Conservation (phyloP, 64 coral and sea anemone species). For the Montipora foliosa region DNA sequence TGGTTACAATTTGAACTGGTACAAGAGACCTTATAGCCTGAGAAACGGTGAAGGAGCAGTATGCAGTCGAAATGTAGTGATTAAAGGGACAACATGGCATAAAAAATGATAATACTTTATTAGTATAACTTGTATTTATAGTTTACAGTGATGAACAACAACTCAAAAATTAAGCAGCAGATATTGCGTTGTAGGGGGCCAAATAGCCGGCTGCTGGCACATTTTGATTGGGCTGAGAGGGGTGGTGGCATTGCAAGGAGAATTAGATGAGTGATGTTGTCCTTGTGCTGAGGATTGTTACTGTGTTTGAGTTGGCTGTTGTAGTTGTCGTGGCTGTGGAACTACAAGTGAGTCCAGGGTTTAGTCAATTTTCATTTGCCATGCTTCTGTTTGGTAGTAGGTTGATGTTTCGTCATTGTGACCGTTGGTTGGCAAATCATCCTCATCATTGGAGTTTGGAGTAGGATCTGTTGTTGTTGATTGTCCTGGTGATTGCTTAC, state of each 20-base stretch:
- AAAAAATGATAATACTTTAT: too few species aligned
- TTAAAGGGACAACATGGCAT: too few species aligned
- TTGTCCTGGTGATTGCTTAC: neutral
- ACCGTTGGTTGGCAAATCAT: neutral
- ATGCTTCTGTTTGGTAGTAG: conserved; percentile 24
- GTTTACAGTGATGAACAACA: too few species aligned
- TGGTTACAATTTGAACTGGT: too few species aligned
- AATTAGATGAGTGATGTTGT: neutral
- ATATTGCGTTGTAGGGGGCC: too few species aligned
- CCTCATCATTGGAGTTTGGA: neutral
- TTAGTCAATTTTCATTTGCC: neutral
- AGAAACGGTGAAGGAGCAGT: too few species aligned
- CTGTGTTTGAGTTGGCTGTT: conserved; percentile 1
- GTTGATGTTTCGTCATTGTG: neutral
- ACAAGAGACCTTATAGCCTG: too few species aligned
- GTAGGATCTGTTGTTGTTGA: neutral
- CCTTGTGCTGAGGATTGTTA: conserved; percentile 1
- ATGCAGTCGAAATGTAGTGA: too few species aligned
- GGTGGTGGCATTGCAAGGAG: neutral
- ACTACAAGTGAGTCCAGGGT: conserved; percentile 21
- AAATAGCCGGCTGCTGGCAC: too few species aligned
- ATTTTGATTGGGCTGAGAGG: neutral
- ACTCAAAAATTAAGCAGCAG: too few species aligned
- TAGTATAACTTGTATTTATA: too few species aligned
- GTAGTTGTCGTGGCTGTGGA: conserved; percentile 31